Evolutionary conservation across 2,797 vertebrate species (phyloP).

Genomic region (Ataeniobius toweri): DNA sequence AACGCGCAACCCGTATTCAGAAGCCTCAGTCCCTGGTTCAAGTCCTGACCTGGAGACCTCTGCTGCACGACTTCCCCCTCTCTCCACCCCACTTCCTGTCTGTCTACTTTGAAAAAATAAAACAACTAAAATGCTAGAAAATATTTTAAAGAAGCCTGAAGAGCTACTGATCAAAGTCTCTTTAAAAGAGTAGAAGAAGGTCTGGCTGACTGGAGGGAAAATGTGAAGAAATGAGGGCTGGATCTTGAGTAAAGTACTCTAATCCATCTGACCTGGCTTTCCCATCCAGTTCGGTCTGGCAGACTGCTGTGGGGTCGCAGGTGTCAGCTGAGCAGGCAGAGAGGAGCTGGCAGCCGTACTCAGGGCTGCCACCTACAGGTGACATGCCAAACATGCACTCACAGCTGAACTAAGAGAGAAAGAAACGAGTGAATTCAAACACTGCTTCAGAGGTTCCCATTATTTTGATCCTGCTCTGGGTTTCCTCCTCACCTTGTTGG

Average conservation of each 20-base stretch:
- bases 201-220: not conserved
- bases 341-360: constrained; percentile 73
- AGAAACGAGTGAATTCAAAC: constrained; percentile 6
- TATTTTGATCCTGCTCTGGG: not conserved
- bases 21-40: too few relatives aligned
- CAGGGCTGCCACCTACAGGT: constrained; percentile 46
- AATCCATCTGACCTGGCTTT: constrained; percentile 61
- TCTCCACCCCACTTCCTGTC: too few relatives aligned
- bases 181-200: not conserved
- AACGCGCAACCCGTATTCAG: too few relatives aligned
- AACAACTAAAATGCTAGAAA: too few relatives aligned
- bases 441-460: not conserved
- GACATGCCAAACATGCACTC: constrained; percentile 83
- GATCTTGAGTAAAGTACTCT: not conserved
- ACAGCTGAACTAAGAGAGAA: constrained; percentile 78
- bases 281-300: constrained; percentile 74
- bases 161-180: not conserved
- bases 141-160: too few relatives aligned
- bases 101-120: too few relatives aligned
- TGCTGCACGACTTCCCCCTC: too few relatives aligned
- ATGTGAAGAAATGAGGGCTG: not conserved
- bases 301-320: constrained; percentile 82
- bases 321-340: constrained; percentile 70
- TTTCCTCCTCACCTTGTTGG: constrained; percentile 84
- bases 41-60: too few relatives aligned